Evolutionary conservation across 2,888 invertebrate genomes (phyloP), one percentile per base, ranked within the genome.

Genomic region (Conops quadrifasciatus): DNA sequence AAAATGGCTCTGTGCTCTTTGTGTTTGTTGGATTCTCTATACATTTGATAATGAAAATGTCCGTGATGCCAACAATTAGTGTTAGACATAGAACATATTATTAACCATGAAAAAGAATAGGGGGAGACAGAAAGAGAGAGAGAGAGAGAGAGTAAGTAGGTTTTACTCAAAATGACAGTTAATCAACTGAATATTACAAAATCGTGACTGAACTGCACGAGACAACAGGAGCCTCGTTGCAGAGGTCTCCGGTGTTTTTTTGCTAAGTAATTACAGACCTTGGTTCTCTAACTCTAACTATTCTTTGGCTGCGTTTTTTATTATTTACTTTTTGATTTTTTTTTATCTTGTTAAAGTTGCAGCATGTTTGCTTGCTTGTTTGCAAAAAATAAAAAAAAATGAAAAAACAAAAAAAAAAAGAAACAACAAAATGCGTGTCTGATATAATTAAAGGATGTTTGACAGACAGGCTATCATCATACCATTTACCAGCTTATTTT

Each of bases 151-250:
- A 24, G 9, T 56, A 19, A 36, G 9, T 36, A 36, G 36, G 4
- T 36, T 36, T 36, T 9, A 36, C 9, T 36, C 53, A 13, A 56
- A 56, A 56, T 58, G 58, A 58, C 58, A 28, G 58, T 24, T 58
- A 26, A 58, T 58, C 24, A 53, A 24, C 21, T 53, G 24, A 16
- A 26, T 26, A 28, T 28, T 26, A 19, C 53, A 24, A 56, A 56
- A 56, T 56, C 53, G 53, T 56, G 53, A 56, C 53, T 56, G 49
- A 4, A 7, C 36, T 36, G 36, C 36, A 36, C 36, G 36, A 36
- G 9, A 36, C 36, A 7, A 9, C 36, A 36, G 5, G 4, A 36
- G 9, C 9, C 36, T 36, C 5, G 36, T 36, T 36, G 36, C 9
- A 36, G 36, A 36, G 36, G 36, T 36, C 36, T 36, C 9, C 9